Percentiles rank a stretch among this genome's conserved stretches.
Evolutionary conservation across 1,140 invertebrate genomes (phyloP).

Genomic region (Sycophaga agraensis): DNA sequence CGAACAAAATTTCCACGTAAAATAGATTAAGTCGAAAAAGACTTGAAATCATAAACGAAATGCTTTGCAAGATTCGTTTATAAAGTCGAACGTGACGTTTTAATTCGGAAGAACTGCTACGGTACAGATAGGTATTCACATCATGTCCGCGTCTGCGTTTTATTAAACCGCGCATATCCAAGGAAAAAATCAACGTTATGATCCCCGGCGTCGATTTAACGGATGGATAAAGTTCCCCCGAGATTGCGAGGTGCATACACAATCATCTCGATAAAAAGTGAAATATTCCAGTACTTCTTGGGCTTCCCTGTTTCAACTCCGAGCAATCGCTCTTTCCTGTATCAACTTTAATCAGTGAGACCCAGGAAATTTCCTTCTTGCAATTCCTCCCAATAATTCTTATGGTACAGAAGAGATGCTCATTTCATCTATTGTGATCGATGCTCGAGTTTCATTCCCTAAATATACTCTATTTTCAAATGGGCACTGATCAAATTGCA

Average conservation of each 20-base stretch:
- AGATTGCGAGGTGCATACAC: constrained; percentile 23
- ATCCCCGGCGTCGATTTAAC: constrained; percentile 25
- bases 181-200: constrained; percentile 25
- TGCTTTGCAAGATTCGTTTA: neutral
- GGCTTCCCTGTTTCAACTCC: neutral
- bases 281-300: constrained; percentile 12
- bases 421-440: too few relatives aligned
- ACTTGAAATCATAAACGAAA: too few relatives aligned
- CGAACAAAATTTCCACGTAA: too few relatives aligned
- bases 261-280: constrained; percentile 16
- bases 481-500: too few relatives aligned
- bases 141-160: constrained; percentile 25
- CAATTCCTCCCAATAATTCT: too few relatives aligned
- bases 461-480: too few relatives aligned
- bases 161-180: constrained; percentile 17
- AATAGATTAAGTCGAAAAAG: too few relatives aligned
- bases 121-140: constrained; percentile 6
- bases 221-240: constrained; percentile 19
- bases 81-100: constrained; percentile 17
- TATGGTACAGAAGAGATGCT: too few relatives aligned
- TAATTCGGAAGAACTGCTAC: constrained; percentile 8
- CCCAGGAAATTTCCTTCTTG: too few relatives aligned
- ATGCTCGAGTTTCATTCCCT: too few relatives aligned
- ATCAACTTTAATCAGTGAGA: too few relatives aligned
- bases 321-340: neutral